These are phyloP conservation scores for Okapia johnstoni DNA, from an alignment of 2,113 vertebrate genomes.

Conservation along the genomic window DNA sequence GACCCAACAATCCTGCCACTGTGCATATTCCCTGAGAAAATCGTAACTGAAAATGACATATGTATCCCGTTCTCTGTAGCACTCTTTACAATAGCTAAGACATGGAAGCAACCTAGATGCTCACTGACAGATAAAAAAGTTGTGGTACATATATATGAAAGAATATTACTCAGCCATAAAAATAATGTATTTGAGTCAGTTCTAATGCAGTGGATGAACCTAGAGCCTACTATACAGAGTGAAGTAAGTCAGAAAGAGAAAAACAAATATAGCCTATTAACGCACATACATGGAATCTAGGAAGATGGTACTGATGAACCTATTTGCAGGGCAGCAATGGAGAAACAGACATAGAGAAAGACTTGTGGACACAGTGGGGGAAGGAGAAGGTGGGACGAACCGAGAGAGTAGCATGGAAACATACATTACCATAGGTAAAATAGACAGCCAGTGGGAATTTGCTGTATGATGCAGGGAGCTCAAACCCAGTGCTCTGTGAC, in stretches of 20 bases:
- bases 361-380: neutral
- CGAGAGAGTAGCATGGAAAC: neutral
- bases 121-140: neutral
- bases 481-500: neutral
- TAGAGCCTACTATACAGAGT: neutral
- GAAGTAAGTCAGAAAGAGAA: neutral
- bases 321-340: neutral
- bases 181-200: neutral
- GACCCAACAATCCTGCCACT: neutral
- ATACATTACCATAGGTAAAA: neutral
- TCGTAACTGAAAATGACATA: neutral
- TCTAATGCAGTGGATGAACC: neutral
- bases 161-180: neutral
- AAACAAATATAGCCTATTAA: neutral
- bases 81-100: neutral
- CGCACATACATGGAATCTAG: neutral
- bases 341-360: neutral
- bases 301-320: neutral
- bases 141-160: neutral
- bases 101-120: neutral
- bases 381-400: neutral
- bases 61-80: neutral
- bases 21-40: neutral
- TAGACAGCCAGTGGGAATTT: neutral
- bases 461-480: neutral